Conservation (phyloP, 1,140 invertebrate genomes). For the Lineus longissimus region DNA sequence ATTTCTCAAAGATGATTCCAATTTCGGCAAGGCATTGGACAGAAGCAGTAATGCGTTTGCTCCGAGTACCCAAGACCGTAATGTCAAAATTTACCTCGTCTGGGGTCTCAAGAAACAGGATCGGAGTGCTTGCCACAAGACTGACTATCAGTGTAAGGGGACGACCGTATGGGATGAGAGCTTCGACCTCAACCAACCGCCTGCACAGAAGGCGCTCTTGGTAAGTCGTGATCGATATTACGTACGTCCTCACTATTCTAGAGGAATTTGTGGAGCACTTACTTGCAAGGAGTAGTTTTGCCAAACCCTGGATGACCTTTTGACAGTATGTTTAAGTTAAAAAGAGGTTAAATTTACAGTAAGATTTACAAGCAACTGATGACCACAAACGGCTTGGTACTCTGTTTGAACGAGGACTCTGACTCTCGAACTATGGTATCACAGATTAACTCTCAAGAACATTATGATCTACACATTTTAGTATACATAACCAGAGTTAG, state of each 20-base stretch:
- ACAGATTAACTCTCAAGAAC: too few relatives aligned
- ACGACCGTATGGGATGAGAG: constrained; percentile 22
- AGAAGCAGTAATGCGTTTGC: constrained; percentile 8
- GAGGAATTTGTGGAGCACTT: too few relatives aligned
- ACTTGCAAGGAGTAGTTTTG: too few relatives aligned
- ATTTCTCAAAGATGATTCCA: constrained; percentile 14
- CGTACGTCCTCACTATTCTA: not conserved
- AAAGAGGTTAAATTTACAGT: too few relatives aligned
- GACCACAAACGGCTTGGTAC: too few relatives aligned
- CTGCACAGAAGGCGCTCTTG: constrained; percentile 14
- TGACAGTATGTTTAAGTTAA: too few relatives aligned
- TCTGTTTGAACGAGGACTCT: too few relatives aligned
- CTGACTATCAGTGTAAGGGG: constrained; percentile 15
- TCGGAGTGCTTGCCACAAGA: constrained; percentile 10
- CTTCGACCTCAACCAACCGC: constrained; percentile 16
- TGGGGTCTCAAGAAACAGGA: constrained; percentile 20
- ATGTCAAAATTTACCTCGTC: constrained; percentile 5
- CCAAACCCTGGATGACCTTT: too few relatives aligned
- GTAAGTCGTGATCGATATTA: constrained; percentile 7
- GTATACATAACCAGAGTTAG: too few relatives aligned
- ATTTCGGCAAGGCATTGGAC: constrained; percentile 16
- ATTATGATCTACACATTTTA: too few relatives aligned
- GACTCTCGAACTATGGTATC: too few relatives aligned
- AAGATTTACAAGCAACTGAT: too few relatives aligned
- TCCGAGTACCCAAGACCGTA: not conserved